Evolutionary conservation across 2,888 invertebrate genomes (phyloP).

Genomic region (Fabriciana adippe): DNA sequence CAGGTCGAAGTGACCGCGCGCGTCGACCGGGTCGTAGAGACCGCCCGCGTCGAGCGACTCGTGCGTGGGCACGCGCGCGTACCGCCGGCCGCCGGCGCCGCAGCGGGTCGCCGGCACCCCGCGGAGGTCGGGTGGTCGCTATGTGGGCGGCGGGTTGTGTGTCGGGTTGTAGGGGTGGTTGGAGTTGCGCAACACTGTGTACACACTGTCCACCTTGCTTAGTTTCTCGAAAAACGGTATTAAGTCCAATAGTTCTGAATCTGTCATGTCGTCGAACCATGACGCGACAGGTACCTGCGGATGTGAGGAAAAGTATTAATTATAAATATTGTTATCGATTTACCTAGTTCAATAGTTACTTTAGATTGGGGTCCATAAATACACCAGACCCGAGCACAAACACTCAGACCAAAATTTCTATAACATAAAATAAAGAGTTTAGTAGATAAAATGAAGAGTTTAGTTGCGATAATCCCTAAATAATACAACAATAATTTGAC

Average conservation of each 20-base stretch:
- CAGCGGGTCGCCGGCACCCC: conserved; percentile 15
- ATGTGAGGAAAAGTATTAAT: not conserved
- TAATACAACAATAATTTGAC: no score
- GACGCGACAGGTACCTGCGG: conserved; percentile 97
- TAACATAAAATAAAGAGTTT: no score
- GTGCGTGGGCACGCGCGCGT: conserved; percentile 23
- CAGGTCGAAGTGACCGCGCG: conserved; percentile 26
- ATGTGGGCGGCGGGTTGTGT: conserved; percentile 72
- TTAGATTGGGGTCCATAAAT: no score
- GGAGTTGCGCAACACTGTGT: conserved; percentile 95
- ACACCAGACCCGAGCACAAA: no score
- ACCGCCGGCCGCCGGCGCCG: conserved; percentile 18
- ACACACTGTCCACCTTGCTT: conserved; percentile 98
- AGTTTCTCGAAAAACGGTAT: conserved; percentile 99
- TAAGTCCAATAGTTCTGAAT: conserved; percentile 97
- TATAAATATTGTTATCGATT: not conserved
- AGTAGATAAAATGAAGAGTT: no score
- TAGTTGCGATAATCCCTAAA: no score
- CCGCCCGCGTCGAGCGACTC: conserved; percentile 27
- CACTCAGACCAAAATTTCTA: no score
- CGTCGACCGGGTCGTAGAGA: conserved; percentile 33
- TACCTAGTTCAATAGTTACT: no score
- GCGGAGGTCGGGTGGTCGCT: conserved; percentile 51
- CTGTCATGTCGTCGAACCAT: conserved; percentile 99
- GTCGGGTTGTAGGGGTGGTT: conserved; percentile 90